Percentiles rank a stretch among this genome's conserved stretches.
phyloP scores from a whole-genome alignment of 2,797 vertebrate species.

The Phrynocephalus guinanensis region DNA sequence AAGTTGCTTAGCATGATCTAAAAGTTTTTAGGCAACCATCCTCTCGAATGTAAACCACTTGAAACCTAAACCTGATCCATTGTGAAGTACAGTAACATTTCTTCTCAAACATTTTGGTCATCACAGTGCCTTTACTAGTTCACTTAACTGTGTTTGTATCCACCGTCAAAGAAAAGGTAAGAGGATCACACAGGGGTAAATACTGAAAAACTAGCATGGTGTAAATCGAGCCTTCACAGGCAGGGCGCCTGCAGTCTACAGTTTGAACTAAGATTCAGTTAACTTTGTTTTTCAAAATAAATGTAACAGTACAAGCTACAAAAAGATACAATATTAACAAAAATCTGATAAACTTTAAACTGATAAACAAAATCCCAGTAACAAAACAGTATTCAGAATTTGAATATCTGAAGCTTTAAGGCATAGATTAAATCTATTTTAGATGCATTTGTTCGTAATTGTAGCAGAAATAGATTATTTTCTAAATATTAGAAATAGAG shows the following conservation, averaged over 20 bases:
- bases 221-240: background rate
- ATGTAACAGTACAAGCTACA: constrained; percentile 25
- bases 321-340: background rate
- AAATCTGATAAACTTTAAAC: background rate
- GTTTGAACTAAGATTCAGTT: constrained; percentile 24
- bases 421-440: constrained; percentile 40
- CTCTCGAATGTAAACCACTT: constrained; percentile 30
- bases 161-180: background rate
- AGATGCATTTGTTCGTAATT: constrained; percentile 40
- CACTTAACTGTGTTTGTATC: background rate
- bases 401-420: constrained; percentile 45
- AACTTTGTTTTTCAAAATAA: background rate
- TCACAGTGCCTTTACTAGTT: background rate
- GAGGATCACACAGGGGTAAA: background rate
- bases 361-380: constrained; percentile 24
- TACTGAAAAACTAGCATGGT: background rate
- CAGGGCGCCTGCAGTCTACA: background rate
- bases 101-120: background rate
- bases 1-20: constrained; percentile 38
- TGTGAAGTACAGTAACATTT: constrained; percentile 28
- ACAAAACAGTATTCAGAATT: background rate
- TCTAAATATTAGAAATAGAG: background rate
- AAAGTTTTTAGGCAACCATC: constrained; percentile 21
- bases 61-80: constrained; percentile 21
- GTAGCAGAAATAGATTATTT: too few species aligned